Conservation (phyloP, 2,888 invertebrate genomes). For the Campopleginae sp. region DNA sequence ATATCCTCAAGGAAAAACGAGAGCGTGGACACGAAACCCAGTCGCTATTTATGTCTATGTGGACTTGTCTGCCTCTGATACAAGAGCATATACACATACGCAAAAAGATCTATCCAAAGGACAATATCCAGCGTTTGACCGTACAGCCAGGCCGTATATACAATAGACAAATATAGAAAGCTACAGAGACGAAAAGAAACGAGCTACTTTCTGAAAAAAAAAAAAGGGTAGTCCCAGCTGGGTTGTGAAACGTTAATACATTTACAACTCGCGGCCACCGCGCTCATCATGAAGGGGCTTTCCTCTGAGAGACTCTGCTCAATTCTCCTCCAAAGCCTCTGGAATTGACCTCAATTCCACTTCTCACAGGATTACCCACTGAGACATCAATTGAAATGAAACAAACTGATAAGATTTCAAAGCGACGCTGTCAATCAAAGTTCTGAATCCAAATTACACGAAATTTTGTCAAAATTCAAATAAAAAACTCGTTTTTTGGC, state of each 20-base stretch:
- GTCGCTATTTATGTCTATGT: constrained; percentile 52
- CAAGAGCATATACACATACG: constrained; percentile 14
- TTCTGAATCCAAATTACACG: not conserved
- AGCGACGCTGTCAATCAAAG: not conserved
- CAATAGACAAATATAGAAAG: constrained; percentile 43
- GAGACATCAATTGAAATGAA: not conserved
- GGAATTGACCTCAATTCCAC: not conserved
- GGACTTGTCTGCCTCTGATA: constrained; percentile 25
- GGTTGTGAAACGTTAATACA: constrained; percentile 84
- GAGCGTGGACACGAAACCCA: constrained; percentile 58
- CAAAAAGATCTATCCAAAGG: constrained; percentile 49
- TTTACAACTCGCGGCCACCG: constrained; percentile 82
- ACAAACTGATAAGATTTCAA: not conserved
- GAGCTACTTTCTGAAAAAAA: constrained; percentile 33
- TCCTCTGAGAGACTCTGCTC: constrained; percentile 10
- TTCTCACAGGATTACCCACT: not conserved
- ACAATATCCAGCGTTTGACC: constrained; percentile 57
- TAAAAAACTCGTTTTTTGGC: not conserved
- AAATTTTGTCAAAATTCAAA: not conserved
- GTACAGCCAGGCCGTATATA: constrained; percentile 26
- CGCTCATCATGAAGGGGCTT: constrained; percentile 50
- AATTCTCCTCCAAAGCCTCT: not conserved
- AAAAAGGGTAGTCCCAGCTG: constrained; percentile 77
- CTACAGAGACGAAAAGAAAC: constrained; percentile 36
- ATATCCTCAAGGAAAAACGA: constrained; percentile 54